A percentile compares a stretch with the other conserved stretches of the same genome.
These are phyloP conservation scores for Sialia sialis DNA, from an alignment of 2,113 vertebrate species.

Conservation along the genomic window DNA sequence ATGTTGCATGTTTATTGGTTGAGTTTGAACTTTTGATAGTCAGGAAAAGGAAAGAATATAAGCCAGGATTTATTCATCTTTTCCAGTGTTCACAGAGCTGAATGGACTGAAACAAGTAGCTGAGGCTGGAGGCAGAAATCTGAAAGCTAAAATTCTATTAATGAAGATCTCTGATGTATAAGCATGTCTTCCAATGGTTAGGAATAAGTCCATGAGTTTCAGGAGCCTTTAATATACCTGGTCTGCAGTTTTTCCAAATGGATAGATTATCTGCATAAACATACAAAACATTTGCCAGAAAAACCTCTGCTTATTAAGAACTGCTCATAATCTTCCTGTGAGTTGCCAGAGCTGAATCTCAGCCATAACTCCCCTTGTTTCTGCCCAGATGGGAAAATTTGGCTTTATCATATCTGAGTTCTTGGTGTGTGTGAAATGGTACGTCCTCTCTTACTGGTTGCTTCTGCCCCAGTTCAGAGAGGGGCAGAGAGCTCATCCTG, in stretches of 20 bases:
- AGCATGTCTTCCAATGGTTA: constrained; percentile 36
- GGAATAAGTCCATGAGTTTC: constrained; percentile 21
- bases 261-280: constrained; percentile 21
- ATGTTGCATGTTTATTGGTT: background rate
- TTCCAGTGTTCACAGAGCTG: constrained; percentile 10
- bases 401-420: background rate
- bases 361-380: background rate
- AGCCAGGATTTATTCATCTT: constrained; percentile 53
- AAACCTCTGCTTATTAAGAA: background rate
- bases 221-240: constrained; percentile 17
- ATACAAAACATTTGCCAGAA: background rate
- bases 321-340: background rate
- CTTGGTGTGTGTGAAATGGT: background rate
- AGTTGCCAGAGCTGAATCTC: background rate
- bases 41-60: background rate
- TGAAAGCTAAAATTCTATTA: background rate
- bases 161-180: constrained; percentile 51
- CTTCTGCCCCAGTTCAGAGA: background rate
- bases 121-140: constrained; percentile 28
- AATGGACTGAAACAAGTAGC: constrained; percentile 47
- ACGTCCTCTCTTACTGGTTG: background rate
- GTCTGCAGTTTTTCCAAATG: background rate
- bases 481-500: background rate
- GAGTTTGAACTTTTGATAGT: background rate
- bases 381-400: background rate